A percentile compares a stretch with the other conserved stretches of the same genome.
These are phyloP conservation scores for Enteromius unitaeniatus DNA, from an alignment of 2,797 vertebrate species.

Conservation along the genomic window DNA sequence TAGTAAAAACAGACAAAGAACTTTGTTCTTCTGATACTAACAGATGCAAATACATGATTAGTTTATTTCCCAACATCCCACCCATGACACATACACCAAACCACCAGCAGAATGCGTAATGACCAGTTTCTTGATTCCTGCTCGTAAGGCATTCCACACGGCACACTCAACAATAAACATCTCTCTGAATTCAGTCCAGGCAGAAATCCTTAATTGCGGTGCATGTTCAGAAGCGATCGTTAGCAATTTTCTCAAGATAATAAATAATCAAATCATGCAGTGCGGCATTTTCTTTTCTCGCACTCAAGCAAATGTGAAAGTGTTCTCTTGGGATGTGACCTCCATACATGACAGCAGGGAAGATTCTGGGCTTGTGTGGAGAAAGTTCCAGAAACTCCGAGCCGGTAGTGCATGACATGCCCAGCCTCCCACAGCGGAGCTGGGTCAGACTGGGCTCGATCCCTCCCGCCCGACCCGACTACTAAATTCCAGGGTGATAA, in stretches of 20 bases:
- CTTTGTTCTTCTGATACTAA: constrained; percentile 12
- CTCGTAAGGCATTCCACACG: constrained; percentile 33
- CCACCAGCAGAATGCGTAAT: constrained; percentile 25
- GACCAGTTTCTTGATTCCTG: constrained; percentile 36
- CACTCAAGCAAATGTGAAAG: constrained; percentile 40
- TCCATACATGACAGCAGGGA: constrained; percentile 27
- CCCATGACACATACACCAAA: constrained; percentile 30
- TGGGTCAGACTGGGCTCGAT: constrained; percentile 60
- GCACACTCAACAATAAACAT: constrained; percentile 38
- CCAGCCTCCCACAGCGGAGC: constrained; percentile 76
- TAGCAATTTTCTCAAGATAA: constrained; percentile 48
- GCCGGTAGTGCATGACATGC: constrained; percentile 71
- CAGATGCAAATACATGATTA: constrained; percentile 42
- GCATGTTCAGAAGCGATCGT: constrained; percentile 46
- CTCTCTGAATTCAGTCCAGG: constrained; percentile 35
- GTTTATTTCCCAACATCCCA: constrained; percentile 40
- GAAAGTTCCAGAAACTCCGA: constrained; percentile 61
- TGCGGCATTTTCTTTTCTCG: constrained; percentile 17
- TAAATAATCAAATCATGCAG: constrained; percentile 46
- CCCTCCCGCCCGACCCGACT: constrained; percentile 37
- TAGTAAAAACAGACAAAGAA: not conserved
- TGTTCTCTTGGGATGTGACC: constrained; percentile 38
- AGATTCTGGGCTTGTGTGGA: constrained; percentile 17
- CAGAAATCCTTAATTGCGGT: constrained; percentile 39
- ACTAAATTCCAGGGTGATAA: constrained; percentile 79